Evolutionary conservation across 2,888 invertebrate genomes (phyloP).

Genomic region (Trilocha varians): DNA sequence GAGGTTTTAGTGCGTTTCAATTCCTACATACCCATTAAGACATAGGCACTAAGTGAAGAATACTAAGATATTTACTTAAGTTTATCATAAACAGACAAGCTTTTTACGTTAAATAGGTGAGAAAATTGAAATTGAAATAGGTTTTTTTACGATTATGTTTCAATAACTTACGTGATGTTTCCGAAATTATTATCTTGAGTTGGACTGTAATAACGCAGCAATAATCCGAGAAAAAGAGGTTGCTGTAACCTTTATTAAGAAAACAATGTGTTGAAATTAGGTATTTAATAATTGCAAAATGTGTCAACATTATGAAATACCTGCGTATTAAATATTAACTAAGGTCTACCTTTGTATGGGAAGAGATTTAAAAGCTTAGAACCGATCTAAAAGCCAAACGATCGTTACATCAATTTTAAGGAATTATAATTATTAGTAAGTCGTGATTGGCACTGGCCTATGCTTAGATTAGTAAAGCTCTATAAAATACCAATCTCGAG

Average conservation of each 20-base stretch:
- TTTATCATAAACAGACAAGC: no score
- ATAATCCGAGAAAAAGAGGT: slow-evolving; percentile 75
- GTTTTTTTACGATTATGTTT: background rate
- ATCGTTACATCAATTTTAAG: no score
- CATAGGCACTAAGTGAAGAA: no score
- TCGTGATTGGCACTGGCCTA: background rate
- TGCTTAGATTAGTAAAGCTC: background rate
- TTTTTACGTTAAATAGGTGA: background rate
- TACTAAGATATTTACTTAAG: no score
- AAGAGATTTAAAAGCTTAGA: no score
- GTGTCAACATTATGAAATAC: background rate
- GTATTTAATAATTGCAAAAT: background rate
- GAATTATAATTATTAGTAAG: background rate
- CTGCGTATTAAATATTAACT: background rate
- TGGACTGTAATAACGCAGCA: slow-evolving; percentile 73
- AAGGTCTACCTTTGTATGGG: no score
- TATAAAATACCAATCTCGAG: background rate
- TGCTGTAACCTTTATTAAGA: slow-evolving; percentile 71
- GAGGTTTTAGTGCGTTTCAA: no score
- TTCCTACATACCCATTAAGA: no score
- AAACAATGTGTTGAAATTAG: slow-evolving; percentile 5
- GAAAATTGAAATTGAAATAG: background rate
- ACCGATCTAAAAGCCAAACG: no score
- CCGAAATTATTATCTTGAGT: slow-evolving; percentile 27
- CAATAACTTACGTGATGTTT: slow-evolving; percentile 38